Evolutionary conservation across 1,140 invertebrate genomes (phyloP), one percentile per base, ranked within the genome.

Genomic region (Caligus rogercresseyi): DNA sequence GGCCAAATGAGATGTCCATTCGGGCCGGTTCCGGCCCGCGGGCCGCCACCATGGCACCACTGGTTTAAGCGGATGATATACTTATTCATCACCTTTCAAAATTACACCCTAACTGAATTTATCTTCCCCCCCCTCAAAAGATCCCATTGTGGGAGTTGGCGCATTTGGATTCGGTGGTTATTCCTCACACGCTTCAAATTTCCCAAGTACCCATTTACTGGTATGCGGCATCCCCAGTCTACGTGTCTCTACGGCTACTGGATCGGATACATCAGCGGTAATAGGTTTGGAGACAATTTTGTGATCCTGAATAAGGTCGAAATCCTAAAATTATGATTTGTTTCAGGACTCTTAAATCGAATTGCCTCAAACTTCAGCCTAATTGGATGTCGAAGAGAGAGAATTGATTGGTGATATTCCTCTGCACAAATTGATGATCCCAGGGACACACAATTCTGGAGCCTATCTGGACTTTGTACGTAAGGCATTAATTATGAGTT

Each of bases 361-460:
- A 52, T 54, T 62, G 43, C 52, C n/a, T 62, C 13, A 25, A 43
- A 2, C 16, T 62, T 16, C 18, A 43, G 20, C 60, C 60, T 2
- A 62, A 23, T 21, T 62, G 60, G 60, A 62, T 62, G 60, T 54
- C n/a, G 60, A 62, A 23, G 25, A 54, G 4, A 79, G 78, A 61
- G 69, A 74, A n/a, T 67, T 74, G 54, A 68, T 82, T 26, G 78
- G 75, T 19, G 72, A 72, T 63, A 67, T 79, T 16, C 71, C 77
- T 13, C 73, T 84, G n/a, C 73, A 75, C 1, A 74, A 75, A 4
- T 66, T 83, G 1, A 74, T 83, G 67, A 74, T 84, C 54, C 83
- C 82, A 19, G 83, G 83, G 1, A 83, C 82, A 0, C 82, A 84
- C 68, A 83, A 84, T 69, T 80, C 81, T 1, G 82, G 80, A 18